A percentile compares a stretch with the other conserved stretches of the same genome.
These are phyloP conservation scores for Sebastes jordani DNA, from an alignment of 2,797 vertebrate species.

Conservation along the genomic window DNA sequence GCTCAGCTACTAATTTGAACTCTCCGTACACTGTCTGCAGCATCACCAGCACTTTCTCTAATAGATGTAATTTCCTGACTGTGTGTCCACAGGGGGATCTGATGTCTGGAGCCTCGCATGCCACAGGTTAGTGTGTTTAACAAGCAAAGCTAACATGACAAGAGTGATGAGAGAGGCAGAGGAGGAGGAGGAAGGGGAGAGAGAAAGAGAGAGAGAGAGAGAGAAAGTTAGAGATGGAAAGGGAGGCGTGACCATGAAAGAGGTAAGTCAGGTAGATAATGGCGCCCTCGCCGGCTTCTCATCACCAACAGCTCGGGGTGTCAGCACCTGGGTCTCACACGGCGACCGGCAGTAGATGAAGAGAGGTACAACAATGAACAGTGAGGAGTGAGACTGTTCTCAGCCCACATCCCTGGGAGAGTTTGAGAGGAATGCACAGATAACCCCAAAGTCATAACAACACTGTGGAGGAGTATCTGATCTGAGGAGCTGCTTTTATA, in stretches of 20 bases:
- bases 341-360: neutral
- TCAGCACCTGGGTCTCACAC: conserved; percentile 35
- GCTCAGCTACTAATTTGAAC: conserved; percentile 8
- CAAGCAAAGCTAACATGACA: conserved; percentile 28
- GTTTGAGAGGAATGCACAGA: conserved; percentile 64
- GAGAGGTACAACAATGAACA: conserved; percentile 15
- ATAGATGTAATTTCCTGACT: conserved; percentile 66
- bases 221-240: neutral
- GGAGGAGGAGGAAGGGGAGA: neutral
- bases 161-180: conserved; percentile 23
- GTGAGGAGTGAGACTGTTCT: conserved; percentile 38
- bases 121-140: conserved; percentile 45
- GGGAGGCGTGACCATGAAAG: conserved; percentile 6
- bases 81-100: conserved; percentile 23
- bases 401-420: conserved; percentile 48
- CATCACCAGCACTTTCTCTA: conserved; percentile 70
- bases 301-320: conserved; percentile 18
- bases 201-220: neutral
- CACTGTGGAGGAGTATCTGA: conserved; percentile 43
- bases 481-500: conserved; percentile 41
- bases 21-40: conserved; percentile 28
- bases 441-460: conserved; percentile 72
- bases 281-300: neutral
- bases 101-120: conserved; percentile 8
- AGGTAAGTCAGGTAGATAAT: conserved; percentile 32